These are phyloP conservation scores for Diadophis punctatus DNA, from an alignment of 2,113 vertebrate species.

Conservation along the genomic window DNA sequence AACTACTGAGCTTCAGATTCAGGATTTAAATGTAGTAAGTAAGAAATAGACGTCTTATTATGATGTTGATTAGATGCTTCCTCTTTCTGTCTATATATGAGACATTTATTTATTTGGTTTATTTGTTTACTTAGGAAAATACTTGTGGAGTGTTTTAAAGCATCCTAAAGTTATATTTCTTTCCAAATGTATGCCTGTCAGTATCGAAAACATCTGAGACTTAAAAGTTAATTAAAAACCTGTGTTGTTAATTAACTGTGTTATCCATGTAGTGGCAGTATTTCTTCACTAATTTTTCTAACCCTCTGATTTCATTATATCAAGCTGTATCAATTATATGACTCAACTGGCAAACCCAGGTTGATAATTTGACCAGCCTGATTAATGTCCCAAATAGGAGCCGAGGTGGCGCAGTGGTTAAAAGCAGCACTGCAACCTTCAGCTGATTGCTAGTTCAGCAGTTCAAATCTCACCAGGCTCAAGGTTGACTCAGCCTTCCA, in stretches of 20 bases:
- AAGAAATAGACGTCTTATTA: neutral
- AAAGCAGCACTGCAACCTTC: too few relatives aligned
- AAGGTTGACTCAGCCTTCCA: too few relatives aligned
- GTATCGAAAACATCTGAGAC: neutral
- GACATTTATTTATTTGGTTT: neutral
- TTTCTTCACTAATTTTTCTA: constrained; percentile 11
- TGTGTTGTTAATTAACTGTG: constrained; percentile 4
- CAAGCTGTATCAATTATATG: neutral
- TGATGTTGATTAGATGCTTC: neutral
- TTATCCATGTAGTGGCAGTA: constrained; percentile 63
- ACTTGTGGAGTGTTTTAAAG: neutral
- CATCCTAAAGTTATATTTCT: neutral
- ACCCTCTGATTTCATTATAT: neutral
- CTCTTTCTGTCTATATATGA: neutral
- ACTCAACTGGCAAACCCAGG: neutral
- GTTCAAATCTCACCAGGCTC: too few relatives aligned
- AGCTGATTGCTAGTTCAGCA: too few relatives aligned
- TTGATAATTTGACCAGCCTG: neutral
- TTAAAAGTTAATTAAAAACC: neutral
- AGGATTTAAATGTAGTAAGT: neutral
- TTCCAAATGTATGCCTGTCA: neutral
- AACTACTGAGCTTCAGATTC: neutral
- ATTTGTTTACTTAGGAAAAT: neutral
- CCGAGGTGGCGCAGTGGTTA: too few relatives aligned
- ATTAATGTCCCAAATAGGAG: neutral